Evolutionary conservation across 2,797 vertebrate genomes (phyloP).

Genomic region (Mionectes olivaceus): DNA sequence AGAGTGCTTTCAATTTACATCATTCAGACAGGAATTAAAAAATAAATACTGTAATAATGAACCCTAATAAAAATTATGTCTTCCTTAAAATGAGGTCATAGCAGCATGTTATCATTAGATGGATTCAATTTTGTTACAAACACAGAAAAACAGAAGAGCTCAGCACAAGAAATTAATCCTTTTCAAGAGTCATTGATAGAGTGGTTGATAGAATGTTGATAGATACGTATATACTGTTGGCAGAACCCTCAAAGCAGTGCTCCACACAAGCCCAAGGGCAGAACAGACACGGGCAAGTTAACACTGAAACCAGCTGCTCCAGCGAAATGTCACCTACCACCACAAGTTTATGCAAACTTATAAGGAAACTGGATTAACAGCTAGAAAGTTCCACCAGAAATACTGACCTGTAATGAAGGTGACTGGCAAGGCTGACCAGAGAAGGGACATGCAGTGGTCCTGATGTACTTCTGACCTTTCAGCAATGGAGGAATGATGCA

Average conservation of each 20-base stretch:
- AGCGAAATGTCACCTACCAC: not conserved
- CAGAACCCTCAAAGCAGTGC: not conserved
- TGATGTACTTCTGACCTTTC: not conserved
- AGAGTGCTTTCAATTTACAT: slow-evolving; percentile 13
- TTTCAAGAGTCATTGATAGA: not conserved
- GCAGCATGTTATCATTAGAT: not conserved
- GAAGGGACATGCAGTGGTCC: too few species aligned
- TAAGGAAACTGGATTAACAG: not conserved
- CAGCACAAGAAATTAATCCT: not conserved
- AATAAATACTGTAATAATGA: slow-evolving; percentile 28
- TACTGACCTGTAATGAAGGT: not conserved
- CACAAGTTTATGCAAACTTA: not conserved
- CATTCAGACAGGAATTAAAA: slow-evolving; percentile 19
- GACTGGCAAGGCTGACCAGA: not conserved
- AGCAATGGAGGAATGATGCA: not conserved
- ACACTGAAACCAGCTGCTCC: not conserved
- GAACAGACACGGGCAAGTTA: not conserved
- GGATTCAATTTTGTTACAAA: not conserved
- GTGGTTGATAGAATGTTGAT: not conserved
- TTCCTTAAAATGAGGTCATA: slow-evolving; percentile 20
- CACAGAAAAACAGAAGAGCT: not conserved
- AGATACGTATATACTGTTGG: not conserved
- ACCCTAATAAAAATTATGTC: slow-evolving; percentile 3
- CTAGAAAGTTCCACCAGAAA: not conserved
- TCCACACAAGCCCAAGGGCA: not conserved